Conservation (phyloP, 2,113 vertebrate species). For the Ascaphus truei region DNA sequence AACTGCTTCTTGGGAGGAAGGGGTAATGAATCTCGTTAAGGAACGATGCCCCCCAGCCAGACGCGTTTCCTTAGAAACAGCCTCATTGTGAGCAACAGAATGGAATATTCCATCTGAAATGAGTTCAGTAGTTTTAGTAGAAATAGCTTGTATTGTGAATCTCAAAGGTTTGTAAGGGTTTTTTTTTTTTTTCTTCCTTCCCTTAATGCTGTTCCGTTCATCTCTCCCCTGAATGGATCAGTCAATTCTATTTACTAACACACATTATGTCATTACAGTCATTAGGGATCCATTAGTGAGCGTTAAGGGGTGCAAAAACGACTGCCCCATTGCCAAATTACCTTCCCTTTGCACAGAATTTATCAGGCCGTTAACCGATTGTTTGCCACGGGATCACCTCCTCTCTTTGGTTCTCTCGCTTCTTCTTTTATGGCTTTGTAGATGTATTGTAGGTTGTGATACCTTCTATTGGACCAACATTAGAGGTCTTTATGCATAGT, state of each 20-base stretch:
- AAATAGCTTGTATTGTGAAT: slow-evolving; percentile 34
- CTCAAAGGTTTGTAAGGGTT: slow-evolving; percentile 36
- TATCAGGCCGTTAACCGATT: slow-evolving; percentile 32
- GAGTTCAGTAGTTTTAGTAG: slow-evolving; percentile 32
- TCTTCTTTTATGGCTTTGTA: slow-evolving; percentile 25
- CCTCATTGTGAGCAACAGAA: slow-evolving; percentile 15
- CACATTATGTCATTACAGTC: slow-evolving; percentile 48
- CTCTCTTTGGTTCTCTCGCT: slow-evolving; percentile 1
- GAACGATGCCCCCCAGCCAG: slow-evolving; percentile 28
- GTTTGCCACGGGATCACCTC: slow-evolving; percentile 30
- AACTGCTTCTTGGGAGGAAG: slow-evolving; percentile 9
- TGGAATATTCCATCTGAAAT: slow-evolving; percentile 26
- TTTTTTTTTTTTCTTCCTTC: slow-evolving; percentile 40
- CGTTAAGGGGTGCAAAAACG: slow-evolving; percentile 44
- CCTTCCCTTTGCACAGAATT: slow-evolving; percentile 38
- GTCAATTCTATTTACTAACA: slow-evolving; percentile 39
- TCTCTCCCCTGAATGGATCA: slow-evolving; percentile 38
- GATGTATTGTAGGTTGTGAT: background rate
- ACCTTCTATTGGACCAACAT: background rate
- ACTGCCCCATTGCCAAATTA: slow-evolving; percentile 49
- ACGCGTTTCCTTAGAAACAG: slow-evolving; percentile 31
- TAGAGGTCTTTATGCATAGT: too few relatives aligned
- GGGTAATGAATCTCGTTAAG: slow-evolving; percentile 23
- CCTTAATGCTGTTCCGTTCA: slow-evolving; percentile 29
- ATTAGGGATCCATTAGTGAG: slow-evolving; percentile 60